Evolutionary conservation across 2,113 vertebrate genomes (phyloP), one percentile per base, ranked within the genome.

Genomic region (Brachyhypopomus gauderio): DNA sequence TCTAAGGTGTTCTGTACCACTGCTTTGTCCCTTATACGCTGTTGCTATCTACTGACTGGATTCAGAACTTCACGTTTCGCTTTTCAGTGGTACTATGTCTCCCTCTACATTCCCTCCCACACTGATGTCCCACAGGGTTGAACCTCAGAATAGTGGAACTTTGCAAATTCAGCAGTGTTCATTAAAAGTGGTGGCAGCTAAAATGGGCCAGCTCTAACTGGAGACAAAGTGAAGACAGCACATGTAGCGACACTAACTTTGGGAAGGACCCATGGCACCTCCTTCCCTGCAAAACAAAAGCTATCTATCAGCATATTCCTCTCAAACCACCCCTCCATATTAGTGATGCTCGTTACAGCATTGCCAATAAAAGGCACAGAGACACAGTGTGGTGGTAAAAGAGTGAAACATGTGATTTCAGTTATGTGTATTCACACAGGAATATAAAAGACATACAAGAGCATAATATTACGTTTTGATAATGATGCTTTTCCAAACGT

Each of bases 141-240:
- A 45, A 6, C 41, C 41, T 45, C 9, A 52, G 45, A 52, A 52
- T 14, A 14, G 14, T 14, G 45, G 12, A 52, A 52, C 12, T 59
- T n/a, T 74, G 48, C 27, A 58, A 74, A 58, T 22, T 20, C 70
- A 72, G 23, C 41, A 72, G 14, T 12, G 27, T 22, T 34, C 58
- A 34, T 74, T 36, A 6, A 16, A 59, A 73, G 52, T 73, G 72
- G 17, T 74, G 20, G 27, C 20, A 74, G 55, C 3, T n/a, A 74
- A 59, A 74, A 30, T 74, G 27, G 19, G 8, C 14, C 72, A 74
- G 72, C 17, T 34, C n/a, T 52, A 9, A 36, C 55, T 74, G 20
- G 27, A 74, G 45, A 7, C 45, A 52, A 12, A 52, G 12, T 14
- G 9, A 14, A 52, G 45, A 11, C 2, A 52, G 5, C 12, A 14